phyloP scores from a whole-genome alignment of 1,140 invertebrate species.

The Anthonomus grandis region DNA sequence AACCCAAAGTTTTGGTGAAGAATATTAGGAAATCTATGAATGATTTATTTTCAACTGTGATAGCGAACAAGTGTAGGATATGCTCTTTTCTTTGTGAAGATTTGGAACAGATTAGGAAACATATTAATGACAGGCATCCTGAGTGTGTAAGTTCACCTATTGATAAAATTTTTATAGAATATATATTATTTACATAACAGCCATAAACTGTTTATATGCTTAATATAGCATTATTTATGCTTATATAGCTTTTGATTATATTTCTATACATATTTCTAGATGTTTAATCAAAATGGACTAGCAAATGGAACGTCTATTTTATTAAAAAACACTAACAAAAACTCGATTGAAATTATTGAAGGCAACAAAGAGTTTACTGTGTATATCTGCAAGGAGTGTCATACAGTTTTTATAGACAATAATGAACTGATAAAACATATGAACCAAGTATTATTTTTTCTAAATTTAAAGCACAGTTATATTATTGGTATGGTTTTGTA shows the following conservation, averaged over 20 bases:
- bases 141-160: constrained; percentile 18
- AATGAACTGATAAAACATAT: constrained; percentile 37
- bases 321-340: constrained; percentile 21
- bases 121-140: constrained; percentile 26
- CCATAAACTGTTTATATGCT: too few relatives aligned
- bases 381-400: constrained; percentile 36
- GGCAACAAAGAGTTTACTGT: constrained; percentile 29
- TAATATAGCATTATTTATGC: too few relatives aligned
- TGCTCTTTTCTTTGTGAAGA: constrained; percentile 35
- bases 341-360: constrained; percentile 20
- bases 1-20: background rate
- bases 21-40: constrained; percentile 6
- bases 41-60: constrained; percentile 27
- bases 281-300: constrained; percentile 5
- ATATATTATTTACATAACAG: too few relatives aligned
- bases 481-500: too few relatives aligned
- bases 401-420: constrained; percentile 30
- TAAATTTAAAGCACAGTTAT: too few relatives aligned
- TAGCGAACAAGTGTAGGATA: constrained; percentile 37
- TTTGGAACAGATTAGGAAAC: constrained; percentile 28
- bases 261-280: background rate
- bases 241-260: background rate
- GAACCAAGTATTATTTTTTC: constrained; percentile 28
- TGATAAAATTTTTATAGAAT: too few relatives aligned
- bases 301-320: constrained; percentile 4